Base-by-base conservation (phyloP, 1,140 invertebrate species). In the Trichogramma pretiosum region DNA sequence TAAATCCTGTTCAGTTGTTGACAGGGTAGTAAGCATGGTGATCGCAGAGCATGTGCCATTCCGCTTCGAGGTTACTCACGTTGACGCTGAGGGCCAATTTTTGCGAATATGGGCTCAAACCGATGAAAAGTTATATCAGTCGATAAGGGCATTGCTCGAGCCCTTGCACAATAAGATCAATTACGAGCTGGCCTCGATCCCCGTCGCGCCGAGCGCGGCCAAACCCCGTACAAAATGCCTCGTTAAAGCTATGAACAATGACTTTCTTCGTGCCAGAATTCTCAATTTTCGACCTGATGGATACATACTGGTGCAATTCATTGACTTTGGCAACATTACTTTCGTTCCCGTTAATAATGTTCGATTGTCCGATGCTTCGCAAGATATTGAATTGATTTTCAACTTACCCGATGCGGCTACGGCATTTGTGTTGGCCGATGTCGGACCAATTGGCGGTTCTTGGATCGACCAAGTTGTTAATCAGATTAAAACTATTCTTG, bases 261-360 rank as follows among this genome's bases (percentile, higher is more conserved):
- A 65, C 7, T 83, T 79, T 63, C 82, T 78, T 54, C 68, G 82
- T 54, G 78, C 77, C 3, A 75, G 72, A 63, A 70, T 84, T 43
- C 62, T 65, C 4, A 61, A 62, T 8, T 63, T 70, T 48, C 43
- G 74, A 13, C 49, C 63, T 3, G 71, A 72, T 39, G 69, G 72
- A 14, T 60, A 69, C 35, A 70, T 81, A 14, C 62, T 75, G 49
- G 77, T 85, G 3, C 75, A 79, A 30, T 83, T 85, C 44, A 71
- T 86, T 5, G 84, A 87, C 63, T 85, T 80, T 60, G 84, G 84
- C 45, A 83, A 83, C 48, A 68, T 67, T 39, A 77, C 79, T 50
- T 57, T 72, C n/a, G 64, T 81, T 23, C 62, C 72, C 3, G 51
- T 73, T 23, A 63, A 66, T 21, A 74, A 78, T 50, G 74, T 83